These are phyloP conservation scores for Momotus momota DNA, from an alignment of 2,797 vertebrate genomes.

Conservation along the genomic window DNA sequence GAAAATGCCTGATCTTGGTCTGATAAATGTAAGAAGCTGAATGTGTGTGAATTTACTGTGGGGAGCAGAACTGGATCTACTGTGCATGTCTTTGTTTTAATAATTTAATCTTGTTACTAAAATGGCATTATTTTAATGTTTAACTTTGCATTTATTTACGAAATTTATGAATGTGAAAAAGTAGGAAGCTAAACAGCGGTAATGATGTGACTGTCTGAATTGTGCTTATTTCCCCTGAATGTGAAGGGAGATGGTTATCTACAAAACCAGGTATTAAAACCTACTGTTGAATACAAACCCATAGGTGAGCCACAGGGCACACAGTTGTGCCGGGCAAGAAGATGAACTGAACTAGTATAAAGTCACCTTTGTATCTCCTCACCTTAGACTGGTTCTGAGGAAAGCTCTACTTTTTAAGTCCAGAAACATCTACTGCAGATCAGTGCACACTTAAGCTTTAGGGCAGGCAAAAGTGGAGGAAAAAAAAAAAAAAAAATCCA, in stretches of 20 bases:
- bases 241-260: background rate
- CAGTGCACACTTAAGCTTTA: background rate
- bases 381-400: background rate
- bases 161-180: background rate
- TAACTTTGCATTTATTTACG: background rate
- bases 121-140: background rate
- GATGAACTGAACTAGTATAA: background rate
- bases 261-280: background rate
- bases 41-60: background rate
- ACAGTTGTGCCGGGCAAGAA: background rate
- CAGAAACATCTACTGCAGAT: background rate
- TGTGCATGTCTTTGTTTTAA: background rate
- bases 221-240: background rate
- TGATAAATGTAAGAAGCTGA: background rate
- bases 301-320: background rate
- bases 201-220: background rate
- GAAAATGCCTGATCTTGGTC: background rate
- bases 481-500: background rate
- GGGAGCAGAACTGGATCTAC: background rate
- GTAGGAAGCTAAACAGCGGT: background rate
- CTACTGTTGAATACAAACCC: background rate
- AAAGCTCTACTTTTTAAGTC: background rate
- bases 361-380: accelerated
- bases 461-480: background rate
- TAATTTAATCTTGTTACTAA: background rate